Conservation (phyloP, 2,113 vertebrate species). For the Chlorodrepanis virens region DNA sequence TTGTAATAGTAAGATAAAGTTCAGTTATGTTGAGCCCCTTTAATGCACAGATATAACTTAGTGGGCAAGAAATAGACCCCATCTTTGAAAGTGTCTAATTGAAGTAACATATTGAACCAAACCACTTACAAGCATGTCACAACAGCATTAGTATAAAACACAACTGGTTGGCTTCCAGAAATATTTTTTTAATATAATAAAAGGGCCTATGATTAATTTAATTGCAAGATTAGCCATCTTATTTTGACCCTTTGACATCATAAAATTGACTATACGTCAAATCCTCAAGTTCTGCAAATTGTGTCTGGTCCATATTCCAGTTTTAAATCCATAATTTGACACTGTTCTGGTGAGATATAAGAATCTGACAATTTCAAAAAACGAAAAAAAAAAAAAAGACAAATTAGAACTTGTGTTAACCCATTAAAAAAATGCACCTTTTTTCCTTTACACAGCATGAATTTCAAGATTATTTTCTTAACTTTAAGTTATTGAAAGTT, state of each 20-base stretch:
- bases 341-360: background rate
- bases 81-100: background rate
- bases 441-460: background rate
- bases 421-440: background rate
- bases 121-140: background rate
- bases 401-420: background rate
- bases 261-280: background rate
- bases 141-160: background rate
- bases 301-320: background rate
- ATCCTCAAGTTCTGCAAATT: background rate
- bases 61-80: background rate
- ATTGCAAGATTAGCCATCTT: background rate
- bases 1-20: background rate
- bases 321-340: background rate
- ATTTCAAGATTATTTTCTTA: background rate
- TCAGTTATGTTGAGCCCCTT: background rate
- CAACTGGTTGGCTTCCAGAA: background rate
- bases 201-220: background rate
- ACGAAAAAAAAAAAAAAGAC: background rate
- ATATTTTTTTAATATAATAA: background rate
- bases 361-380: background rate
- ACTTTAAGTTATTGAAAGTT: background rate
- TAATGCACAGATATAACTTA: background rate
- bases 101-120: background rate
- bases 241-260: background rate